A percentile compares a stretch with the other conserved stretches of the same genome.
Conservation (phyloP, 2,113 vertebrate species). For the Hydrochoerus hydrochaeris region DNA sequence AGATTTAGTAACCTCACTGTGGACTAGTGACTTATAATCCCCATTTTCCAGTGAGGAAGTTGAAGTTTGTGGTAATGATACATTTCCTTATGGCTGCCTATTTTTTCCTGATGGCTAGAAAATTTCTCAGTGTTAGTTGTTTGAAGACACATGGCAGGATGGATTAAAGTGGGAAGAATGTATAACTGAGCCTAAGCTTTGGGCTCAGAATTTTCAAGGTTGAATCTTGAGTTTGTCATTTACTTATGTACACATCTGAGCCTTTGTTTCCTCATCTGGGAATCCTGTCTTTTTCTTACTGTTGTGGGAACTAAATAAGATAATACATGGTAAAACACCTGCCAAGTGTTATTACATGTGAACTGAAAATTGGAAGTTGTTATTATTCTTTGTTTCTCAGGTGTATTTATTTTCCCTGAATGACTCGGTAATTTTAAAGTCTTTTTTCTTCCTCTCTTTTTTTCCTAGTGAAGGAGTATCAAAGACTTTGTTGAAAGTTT, state of each 20-base stretch:
- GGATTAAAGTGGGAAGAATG: background rate
- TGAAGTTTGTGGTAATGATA: background rate
- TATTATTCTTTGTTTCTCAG: constrained; percentile 17
- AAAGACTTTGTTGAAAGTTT: constrained; percentile 30
- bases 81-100: background rate
- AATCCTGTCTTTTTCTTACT: background rate
- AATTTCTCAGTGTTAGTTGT: background rate
- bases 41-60: constrained; percentile 14
- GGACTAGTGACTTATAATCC: background rate
- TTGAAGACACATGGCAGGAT: background rate
- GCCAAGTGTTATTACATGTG: background rate
- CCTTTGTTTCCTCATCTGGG: constrained; percentile 10
- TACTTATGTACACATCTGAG: background rate
- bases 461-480: background rate
- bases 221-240: background rate
- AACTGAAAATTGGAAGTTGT: background rate
- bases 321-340: background rate
- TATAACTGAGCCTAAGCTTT: background rate
- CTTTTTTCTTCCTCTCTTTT: background rate
- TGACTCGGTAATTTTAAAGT: constrained; percentile 24
- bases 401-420: constrained; percentile 29
- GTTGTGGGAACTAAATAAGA: background rate
- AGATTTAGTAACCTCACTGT: background rate
- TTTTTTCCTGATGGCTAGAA: background rate
- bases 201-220: background rate